Evolutionary conservation across 2,888 invertebrate species (phyloP), one percentile per base, ranked within the genome.

Genomic region (Pandemis cinnamomeana): DNA sequence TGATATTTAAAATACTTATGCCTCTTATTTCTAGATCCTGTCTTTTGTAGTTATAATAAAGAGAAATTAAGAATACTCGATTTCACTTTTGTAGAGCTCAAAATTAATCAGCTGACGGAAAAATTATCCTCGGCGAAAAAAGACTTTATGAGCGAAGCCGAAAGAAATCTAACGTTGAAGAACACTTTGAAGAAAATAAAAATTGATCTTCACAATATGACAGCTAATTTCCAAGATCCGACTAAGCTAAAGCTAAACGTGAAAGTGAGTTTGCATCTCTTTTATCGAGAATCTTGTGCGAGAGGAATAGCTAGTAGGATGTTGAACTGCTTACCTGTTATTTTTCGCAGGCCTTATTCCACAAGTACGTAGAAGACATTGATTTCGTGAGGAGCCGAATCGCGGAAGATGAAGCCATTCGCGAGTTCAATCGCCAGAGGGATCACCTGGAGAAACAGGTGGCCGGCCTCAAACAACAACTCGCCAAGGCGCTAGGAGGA

Each of bases 171-270:
- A 75, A 94, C 94, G 0, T 93, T 96, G 68, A 95, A 96, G 78
- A 95, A 95, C 74, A 94, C 96, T 0, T 86, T 98, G 51, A 96
- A 96, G 80, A 95, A 96, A 82, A 97, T 99, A 77, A 96, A 97
- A 86, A 96, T 96, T 66, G 98, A 98, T 82, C 95, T 99, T 68
- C 97, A 97, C 82, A 95, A 97, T 77, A 96, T 97, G 84, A 97
- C 97, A 7, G 96, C 96, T 0, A 95, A 96, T 77, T 95, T 98
- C 61, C 97, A 97, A 85, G 96, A 98, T 80, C 96, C 97, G 0
- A 95, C 87, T 85, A 96, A 95, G 82, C 83, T 96, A 67, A 95
- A 95, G 80, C 87, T 91, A 66, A 93, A 92, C 71, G 94, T 95
- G 0, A 95, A 94, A 88, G 95, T 95, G 81, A 86, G 77, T 69